Conservation (phyloP, 2,888 invertebrate species). For the Drosophila melanosoma region DNA sequence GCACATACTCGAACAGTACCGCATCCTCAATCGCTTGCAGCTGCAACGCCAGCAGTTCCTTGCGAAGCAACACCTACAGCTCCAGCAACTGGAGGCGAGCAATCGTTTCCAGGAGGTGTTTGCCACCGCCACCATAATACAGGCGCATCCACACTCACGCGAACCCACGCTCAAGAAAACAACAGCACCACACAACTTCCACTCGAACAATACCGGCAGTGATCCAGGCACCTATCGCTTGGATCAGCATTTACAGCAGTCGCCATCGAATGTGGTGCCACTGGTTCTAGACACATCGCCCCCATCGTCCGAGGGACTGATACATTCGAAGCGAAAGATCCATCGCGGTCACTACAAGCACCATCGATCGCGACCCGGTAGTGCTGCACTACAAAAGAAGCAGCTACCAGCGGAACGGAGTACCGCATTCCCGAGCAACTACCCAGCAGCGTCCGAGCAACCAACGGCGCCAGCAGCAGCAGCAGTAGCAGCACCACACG, state of each 20-base stretch:
- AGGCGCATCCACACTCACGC: conserved; percentile 74
- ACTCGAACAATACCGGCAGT: conserved; percentile 31
- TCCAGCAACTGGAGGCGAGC: conserved; percentile 80
- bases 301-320: conserved; percentile 43
- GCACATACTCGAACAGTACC: conserved; percentile 83
- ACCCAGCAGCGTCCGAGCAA: conserved; percentile 28
- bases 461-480: conserved; percentile 27
- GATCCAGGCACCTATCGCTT: conserved; percentile 62
- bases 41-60: conserved; percentile 81
- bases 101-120: conserved; percentile 83
- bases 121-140: conserved; percentile 82
- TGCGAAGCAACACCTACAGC: conserved; percentile 80
- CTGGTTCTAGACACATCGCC: conserved; percentile 70
- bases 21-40: conserved; percentile 78
- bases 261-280: conserved; percentile 61
- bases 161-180: conserved; percentile 66
- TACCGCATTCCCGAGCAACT: conserved; percentile 25
- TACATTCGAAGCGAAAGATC: conserved; percentile 70
- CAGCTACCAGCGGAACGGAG: neutral
- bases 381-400: conserved; percentile 33
- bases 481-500: conserved; percentile 51
- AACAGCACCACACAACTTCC: neutral
- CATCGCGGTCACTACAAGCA: conserved; percentile 82
- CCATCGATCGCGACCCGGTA: conserved; percentile 62
- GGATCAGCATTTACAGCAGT: conserved; percentile 42